These are phyloP conservation scores for Drosophila ironensis DNA, from an alignment of 1,140 invertebrate genomes.

Conservation along the genomic window DNA sequence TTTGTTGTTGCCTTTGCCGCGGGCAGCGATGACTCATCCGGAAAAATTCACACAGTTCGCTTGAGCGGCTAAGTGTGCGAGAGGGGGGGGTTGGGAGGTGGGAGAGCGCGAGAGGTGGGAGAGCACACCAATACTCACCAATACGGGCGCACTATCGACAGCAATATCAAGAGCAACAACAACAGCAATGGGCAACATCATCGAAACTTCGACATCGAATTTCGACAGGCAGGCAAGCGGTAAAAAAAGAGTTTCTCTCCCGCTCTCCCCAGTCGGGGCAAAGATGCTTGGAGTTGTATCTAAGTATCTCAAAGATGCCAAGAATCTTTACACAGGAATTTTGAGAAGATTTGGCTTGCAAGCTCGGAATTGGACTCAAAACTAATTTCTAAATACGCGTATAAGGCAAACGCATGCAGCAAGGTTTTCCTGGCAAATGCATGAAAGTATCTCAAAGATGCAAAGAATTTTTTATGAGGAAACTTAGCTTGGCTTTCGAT, in stretches of 20 bases:
- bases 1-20: slow-evolving; percentile 11
- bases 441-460: no score
- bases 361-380: no score
- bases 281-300: background rate
- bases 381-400: no score
- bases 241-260: slow-evolving; percentile 53
- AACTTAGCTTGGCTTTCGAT: no score
- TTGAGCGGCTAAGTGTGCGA: slow-evolving; percentile 6
- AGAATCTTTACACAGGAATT: no score
- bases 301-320: background rate
- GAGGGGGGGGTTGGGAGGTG: background rate
- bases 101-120: background rate
- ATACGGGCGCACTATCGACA: slow-evolving; percentile 56
- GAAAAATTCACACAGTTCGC: slow-evolving; percentile 59
- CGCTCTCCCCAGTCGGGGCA: no score
- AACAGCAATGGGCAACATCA: slow-evolving; percentile 39
- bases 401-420: no score
- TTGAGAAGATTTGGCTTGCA: no score
- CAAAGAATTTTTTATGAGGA: no score
- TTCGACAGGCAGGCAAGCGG: slow-evolving; percentile 19
- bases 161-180: slow-evolving; percentile 48
- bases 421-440: no score
- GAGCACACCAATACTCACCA: slow-evolving; percentile 27
- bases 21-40: slow-evolving; percentile 59
- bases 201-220: slow-evolving; percentile 38